phyloP scores from a whole-genome alignment of 2,888 invertebrate species.

The Tetrapedia diversipes region DNA sequence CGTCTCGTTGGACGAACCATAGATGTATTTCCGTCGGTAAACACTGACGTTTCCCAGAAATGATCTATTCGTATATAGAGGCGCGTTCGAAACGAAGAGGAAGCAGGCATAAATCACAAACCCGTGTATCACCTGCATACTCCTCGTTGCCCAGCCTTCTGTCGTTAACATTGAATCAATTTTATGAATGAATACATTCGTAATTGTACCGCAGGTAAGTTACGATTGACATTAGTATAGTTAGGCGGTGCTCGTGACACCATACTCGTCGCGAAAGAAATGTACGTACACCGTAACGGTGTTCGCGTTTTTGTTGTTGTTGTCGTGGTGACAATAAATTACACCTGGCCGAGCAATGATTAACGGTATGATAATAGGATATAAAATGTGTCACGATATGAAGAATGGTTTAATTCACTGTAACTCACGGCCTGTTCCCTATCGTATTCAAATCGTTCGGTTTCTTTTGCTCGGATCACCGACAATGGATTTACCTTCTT shows the following conservation, averaged over 20 bases:
- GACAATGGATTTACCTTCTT: constrained; percentile 33
- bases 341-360: constrained; percentile 36
- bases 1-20: too few relatives aligned
- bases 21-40: too few relatives aligned
- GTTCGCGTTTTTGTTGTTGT: constrained; percentile 37
- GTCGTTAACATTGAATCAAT: constrained; percentile 22
- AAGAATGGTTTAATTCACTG: constrained; percentile 49
- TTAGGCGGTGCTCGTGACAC: not conserved
- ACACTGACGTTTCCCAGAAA: too few relatives aligned
- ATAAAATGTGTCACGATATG: constrained; percentile 41
- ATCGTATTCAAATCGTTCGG: constrained; percentile 25
- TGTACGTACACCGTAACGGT: constrained; percentile 17
- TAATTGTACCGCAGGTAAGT: constrained; percentile 23
- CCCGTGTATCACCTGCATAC: not conserved
- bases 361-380: constrained; percentile 42
- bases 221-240: constrained; percentile 47
- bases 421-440: constrained; percentile 17
- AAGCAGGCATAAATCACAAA: not conserved
- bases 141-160: too few relatives aligned
- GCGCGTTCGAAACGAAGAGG: too few relatives aligned
- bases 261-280: not conserved
- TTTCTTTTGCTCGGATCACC: constrained; percentile 24
- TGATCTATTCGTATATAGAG: too few relatives aligned
- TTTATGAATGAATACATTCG: constrained; percentile 44
- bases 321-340: constrained; percentile 39